Base-by-base conservation (phyloP, 1,140 invertebrate species). In the Lucilia cuprina region DNA sequence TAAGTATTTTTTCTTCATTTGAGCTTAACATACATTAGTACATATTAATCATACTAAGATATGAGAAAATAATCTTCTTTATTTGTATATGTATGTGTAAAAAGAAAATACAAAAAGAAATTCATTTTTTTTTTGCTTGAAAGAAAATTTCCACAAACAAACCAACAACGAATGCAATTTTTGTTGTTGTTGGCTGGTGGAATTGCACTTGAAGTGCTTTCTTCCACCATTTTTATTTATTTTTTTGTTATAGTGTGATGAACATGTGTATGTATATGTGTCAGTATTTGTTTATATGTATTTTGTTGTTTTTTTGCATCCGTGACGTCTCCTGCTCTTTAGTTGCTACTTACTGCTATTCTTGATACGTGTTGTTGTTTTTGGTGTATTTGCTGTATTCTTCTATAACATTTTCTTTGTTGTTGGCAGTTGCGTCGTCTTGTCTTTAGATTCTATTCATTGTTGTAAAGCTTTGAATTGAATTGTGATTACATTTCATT, bases 401-500 rank as follows among this genome's bases (percentile, higher is more conserved):
- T 70, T 70, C 21, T 12, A 70, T 7, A 70, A 21, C 19, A 70
- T 21, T 70, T 70, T 19, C 19, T 70, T 70, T 70, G 19, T 70
- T 70, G 65, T 70, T 70, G 65, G 65, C 65, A 70, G 65, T 70
- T 70, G 65, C 19, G n/a, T 70, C 65, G 65, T 70, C 65, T 70
- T 70, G 65, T 70, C 65, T 70, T 70, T 8, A 74, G 34, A 74
- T 82, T 41, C 4, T 49, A 9, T 12, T 75, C 47, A 77, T 21
- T 80, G 30, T 30, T 80, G 30, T 49, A 80, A 84, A 47, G 35
- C 14, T 70, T 65, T 25, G 70, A 65, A 84, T 84, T 84, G 83
- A 84, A 84, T 84, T 82, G 83, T 84, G 83, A 84, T 84, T 84
- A 84, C 65, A 84, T 82, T 84, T 84, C 83, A 82, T 84, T 82